phyloP scores from a whole-genome alignment of 2,797 vertebrate species.

The Gallirallus australis region DNA sequence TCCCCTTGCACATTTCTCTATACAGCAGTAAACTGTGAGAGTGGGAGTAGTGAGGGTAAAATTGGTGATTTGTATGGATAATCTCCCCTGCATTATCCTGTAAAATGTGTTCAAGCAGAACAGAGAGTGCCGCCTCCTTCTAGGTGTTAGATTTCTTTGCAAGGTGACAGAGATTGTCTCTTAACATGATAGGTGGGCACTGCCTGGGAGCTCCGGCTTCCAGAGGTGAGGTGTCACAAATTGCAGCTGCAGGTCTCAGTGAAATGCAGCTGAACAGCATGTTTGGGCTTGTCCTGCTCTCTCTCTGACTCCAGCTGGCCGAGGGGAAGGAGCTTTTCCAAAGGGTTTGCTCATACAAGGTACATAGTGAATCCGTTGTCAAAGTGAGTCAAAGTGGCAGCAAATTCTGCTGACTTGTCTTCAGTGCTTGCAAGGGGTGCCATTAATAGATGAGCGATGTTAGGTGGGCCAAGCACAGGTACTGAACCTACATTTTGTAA shows the following conservation, averaged over 20 bases:
- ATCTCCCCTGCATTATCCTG: background rate
- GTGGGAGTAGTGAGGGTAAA: background rate
- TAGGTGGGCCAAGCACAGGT: background rate
- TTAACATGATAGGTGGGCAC: background rate
- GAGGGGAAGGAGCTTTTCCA: background rate
- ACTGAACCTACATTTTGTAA: background rate
- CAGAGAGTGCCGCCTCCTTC: background rate
- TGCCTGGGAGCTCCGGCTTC: background rate
- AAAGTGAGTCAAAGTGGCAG: background rate
- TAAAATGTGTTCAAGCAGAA: background rate
- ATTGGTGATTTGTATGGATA: background rate
- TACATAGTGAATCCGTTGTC: background rate
- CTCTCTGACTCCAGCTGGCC: background rate
- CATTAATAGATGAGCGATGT: background rate
- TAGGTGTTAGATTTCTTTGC: background rate
- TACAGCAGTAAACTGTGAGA: background rate
- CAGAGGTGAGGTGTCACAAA: background rate
- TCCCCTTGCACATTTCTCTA: background rate
- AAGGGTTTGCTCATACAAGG: background rate
- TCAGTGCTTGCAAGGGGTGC: background rate
- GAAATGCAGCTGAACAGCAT: background rate
- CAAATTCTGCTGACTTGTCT: background rate
- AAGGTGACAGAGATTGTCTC: background rate
- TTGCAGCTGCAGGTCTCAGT: background rate
- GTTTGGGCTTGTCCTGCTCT: background rate